A percentile compares a stretch with the other conserved stretches of the same genome.
phyloP scores from a whole-genome alignment of 2,797 vertebrate species.

The Choloepus didactylus region DNA sequence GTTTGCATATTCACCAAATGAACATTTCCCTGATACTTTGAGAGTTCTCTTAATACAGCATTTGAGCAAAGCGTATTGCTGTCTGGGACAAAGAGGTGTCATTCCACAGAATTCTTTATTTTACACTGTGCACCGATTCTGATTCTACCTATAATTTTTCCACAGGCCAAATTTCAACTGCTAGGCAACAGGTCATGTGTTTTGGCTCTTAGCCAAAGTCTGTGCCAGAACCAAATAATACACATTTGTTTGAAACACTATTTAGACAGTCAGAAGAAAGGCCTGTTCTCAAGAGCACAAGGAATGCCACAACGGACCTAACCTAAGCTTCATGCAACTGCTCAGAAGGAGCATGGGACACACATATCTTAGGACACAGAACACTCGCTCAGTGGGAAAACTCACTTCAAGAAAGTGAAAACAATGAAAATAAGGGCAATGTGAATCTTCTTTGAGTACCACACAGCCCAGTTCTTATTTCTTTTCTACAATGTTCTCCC shows the following conservation, averaged over 20 bases:
- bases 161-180: not conserved
- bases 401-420: not conserved
- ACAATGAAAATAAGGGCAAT: not conserved
- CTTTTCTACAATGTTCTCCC: not conserved
- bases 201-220: not conserved
- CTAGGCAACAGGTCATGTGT: not conserved
- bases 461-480: not conserved
- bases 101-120: not conserved
- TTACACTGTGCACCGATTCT: not conserved
- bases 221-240: not conserved
- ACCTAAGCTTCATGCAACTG: not conserved
- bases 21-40: not conserved
- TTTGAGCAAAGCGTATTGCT: not conserved
- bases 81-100: not conserved
- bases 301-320: not conserved
- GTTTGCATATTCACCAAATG: not conserved
- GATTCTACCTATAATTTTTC: not conserved
- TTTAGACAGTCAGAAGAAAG: conserved; percentile 1
- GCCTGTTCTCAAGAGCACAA: not conserved
- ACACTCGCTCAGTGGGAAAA: not conserved
- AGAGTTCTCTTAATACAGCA: not conserved
- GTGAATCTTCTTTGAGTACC: not conserved
- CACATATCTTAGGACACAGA: not conserved
- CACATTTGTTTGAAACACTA: not conserved
- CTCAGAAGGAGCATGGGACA: not conserved